Conservation (phyloP, 1,140 invertebrate genomes). For the Conus ventricosus region DNA sequence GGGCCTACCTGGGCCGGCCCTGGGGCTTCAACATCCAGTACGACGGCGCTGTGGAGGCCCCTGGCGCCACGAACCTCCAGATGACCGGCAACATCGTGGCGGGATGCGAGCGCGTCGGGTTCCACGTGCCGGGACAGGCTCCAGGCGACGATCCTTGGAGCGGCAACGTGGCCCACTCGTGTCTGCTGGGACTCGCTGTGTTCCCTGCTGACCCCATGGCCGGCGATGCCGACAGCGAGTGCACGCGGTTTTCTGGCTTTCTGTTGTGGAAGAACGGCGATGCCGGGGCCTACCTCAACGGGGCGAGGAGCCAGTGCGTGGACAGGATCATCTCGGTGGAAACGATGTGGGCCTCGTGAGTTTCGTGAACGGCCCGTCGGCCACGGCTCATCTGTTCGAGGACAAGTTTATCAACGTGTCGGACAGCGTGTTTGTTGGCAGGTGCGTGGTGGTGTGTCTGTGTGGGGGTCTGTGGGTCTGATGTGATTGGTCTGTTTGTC, state of each 20-base stretch:
- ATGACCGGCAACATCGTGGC: conserved; percentile 61
- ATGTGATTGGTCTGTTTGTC: neutral
- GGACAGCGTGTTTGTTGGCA: conserved; percentile 62
- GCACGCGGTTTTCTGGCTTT: conserved; percentile 51
- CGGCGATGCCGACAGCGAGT: neutral
- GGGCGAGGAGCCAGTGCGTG: conserved; percentile 34
- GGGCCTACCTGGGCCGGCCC: conserved; percentile 51
- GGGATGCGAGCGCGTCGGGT: conserved; percentile 58
- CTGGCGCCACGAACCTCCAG: conserved; percentile 44
- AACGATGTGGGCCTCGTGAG: conserved; percentile 60
- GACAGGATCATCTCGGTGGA: conserved; percentile 52
- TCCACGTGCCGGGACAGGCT: conserved; percentile 51
- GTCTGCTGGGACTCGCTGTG: conserved; percentile 43
- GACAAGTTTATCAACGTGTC: conserved; percentile 52
- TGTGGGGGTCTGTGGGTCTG: neutral
- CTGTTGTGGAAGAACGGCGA: conserved; percentile 54
- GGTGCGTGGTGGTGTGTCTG: conserved; percentile 5
- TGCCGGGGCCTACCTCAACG: conserved; percentile 66
- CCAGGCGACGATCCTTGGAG: conserved; percentile 34
- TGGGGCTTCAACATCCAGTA: conserved; percentile 54
- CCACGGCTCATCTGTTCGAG: conserved; percentile 45
- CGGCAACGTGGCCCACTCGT: conserved; percentile 54
- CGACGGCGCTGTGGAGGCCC: conserved; percentile 57
- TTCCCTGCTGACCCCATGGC: conserved; percentile 45
- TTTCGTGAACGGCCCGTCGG: conserved; percentile 59